Evolutionary conservation across 2,888 invertebrate genomes (phyloP).

Genomic region (Cryptophagus acutangulus): DNA sequence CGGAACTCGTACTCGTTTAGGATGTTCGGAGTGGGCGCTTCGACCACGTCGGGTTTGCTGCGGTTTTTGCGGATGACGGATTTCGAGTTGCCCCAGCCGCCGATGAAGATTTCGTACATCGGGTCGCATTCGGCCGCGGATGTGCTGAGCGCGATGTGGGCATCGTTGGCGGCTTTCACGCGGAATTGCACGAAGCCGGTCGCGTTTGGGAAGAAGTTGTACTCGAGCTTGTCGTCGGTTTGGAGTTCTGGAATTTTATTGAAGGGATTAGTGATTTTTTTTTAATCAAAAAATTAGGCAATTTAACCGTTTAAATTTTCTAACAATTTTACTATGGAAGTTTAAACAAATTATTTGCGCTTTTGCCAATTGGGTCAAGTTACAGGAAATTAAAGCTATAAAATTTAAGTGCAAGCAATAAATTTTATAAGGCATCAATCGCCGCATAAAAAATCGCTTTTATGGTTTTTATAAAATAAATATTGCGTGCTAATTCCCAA

Average conservation of each 20-base stretch:
- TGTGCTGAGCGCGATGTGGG: conserved; percentile 74
- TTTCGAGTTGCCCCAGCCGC: conserved; percentile 83
- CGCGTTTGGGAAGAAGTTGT: conserved; percentile 71
- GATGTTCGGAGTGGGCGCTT: conserved; percentile 66
- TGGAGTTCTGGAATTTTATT: conserved; percentile 72
- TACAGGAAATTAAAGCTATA: too few species aligned
- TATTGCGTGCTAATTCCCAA: too few species aligned
- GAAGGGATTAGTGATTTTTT: too few species aligned
- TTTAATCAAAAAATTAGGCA: conserved; percentile 31
- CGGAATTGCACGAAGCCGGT: conserved; percentile 70
- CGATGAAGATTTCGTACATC: conserved; percentile 82
- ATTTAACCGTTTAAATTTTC: too few species aligned
- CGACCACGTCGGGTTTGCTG: conserved; percentile 52
- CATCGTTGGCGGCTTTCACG: conserved; percentile 75
- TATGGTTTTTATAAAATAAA: too few species aligned
- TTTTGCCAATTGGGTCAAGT: too few species aligned
- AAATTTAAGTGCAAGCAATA: too few species aligned
- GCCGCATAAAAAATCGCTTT: too few species aligned
- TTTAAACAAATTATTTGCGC: too few species aligned
- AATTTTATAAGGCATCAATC: too few species aligned
- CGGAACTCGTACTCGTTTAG: conserved; percentile 69
- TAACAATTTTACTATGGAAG: too few species aligned
- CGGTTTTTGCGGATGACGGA: conserved; percentile 76
- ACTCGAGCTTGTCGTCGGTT: conserved; percentile 76
- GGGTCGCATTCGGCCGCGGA: conserved; percentile 67